Conservation (phyloP, 2,888 invertebrate species). For the Caenorhabditis panamensis region DNA sequence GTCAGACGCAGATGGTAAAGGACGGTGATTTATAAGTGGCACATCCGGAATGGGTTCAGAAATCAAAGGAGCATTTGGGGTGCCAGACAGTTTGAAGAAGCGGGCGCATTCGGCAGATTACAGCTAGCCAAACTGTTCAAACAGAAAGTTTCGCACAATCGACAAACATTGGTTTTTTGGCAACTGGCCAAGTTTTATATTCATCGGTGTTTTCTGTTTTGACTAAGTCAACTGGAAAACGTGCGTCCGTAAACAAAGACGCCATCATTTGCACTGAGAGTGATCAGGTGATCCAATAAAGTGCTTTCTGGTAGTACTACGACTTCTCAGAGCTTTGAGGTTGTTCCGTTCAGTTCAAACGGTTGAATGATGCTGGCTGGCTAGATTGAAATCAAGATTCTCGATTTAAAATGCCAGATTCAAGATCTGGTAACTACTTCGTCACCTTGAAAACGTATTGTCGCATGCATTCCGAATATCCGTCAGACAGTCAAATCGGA, state of each 20-base stretch:
- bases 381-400: too few species aligned
- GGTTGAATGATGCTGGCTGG: too few species aligned
- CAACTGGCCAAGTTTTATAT: not conserved
- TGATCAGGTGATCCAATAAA: not conserved
- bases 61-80: not conserved
- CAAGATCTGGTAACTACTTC: too few species aligned
- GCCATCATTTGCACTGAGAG: not conserved
- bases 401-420: too few species aligned
- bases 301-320: not conserved
- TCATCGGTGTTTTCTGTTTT: not conserved
- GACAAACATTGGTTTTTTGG: not conserved
- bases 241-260: not conserved
- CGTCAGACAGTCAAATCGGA: constrained; percentile 11
- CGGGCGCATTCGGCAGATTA: not conserved
- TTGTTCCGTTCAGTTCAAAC: too few species aligned
- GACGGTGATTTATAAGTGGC: not conserved
- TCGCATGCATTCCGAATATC: not conserved
- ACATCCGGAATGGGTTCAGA: constrained; percentile 1
- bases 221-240: not conserved
- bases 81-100: not conserved
- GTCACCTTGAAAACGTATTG: too few species aligned
- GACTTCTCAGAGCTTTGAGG: not conserved
- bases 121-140: not conserved
- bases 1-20: constrained; percentile 1
- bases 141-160: not conserved